Evolutionary conservation across 2,113 vertebrate species (phyloP), one percentile per base, ranked within the genome.

Genomic region (Lamprologus tigripictilis): DNA sequence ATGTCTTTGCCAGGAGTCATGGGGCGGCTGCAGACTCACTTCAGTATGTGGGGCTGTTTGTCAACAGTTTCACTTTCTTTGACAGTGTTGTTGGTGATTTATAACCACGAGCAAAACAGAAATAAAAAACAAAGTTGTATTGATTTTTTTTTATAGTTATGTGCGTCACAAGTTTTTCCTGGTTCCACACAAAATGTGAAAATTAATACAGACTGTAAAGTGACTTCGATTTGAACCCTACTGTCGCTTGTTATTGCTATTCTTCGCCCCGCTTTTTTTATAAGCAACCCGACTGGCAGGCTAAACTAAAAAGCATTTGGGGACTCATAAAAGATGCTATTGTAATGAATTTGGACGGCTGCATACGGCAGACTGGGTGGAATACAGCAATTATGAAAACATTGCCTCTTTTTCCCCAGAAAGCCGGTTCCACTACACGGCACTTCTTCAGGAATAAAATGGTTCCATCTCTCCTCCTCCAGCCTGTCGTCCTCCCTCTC

Each of bases 1-100:
- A 97, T 97, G 96, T 96, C 96, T 97, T 94, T 96, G 96, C 97
- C 96, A 96, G 97, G 80, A 94, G 88, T 92, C 92, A 85, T 86
- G 92, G 90, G 92, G 94, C 11, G 90, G 83, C 87, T 91, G 90
- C 89, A 93, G 89, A 93, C 92, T 81, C 91, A 89, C 92, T 94
- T 40, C 49, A 90, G 66, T 82, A 31, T 93, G 47, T 66, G 83
- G 61, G 87, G 66, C 68, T 83, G 90, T 91, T 91, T 92, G 85
- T 95, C 89, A 88, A 91, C 88, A 89, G 45, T 92, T 94, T 91
- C 84, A 86, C 90, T 94, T 93, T 93, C 84, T 92, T 93, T 90
- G 83, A 91, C 85, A 82, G 81, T 78, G 73, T 81, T 93, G 85
- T 93, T 92, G 90, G 88, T 80, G 81, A 93, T 92, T 91, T 84